Percentiles rank a stretch among this genome's conserved stretches.
Evolutionary conservation across 2,113 vertebrate genomes (phyloP).

Genomic region (Eptatretus burgeri): DNA sequence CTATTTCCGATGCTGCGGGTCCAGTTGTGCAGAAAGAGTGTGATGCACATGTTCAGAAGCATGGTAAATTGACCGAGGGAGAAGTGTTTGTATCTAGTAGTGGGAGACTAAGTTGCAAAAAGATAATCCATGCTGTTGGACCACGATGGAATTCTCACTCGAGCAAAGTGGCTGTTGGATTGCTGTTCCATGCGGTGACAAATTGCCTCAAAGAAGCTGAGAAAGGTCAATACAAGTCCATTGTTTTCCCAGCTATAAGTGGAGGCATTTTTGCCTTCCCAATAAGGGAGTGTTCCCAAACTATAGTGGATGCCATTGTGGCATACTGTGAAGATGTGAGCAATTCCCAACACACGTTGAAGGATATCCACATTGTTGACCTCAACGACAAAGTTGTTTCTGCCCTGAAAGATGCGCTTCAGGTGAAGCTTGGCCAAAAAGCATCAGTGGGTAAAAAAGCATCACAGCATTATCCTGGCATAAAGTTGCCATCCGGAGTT

Average conservation of each 20-base stretch:
- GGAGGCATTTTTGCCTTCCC: constrained; percentile 27
- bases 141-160: constrained; percentile 16
- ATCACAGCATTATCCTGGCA: not conserved
- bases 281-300: constrained; percentile 14
- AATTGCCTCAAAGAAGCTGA: constrained; percentile 23
- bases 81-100: constrained; percentile 15
- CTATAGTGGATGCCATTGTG: constrained; percentile 24
- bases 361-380: constrained; percentile 31
- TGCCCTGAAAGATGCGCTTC: constrained; percentile 18
- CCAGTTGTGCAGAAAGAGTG: constrained; percentile 16
- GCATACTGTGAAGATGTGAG: constrained; percentile 16
- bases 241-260: constrained; percentile 41
- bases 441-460: fast-evolving
- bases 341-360: constrained; percentile 14
- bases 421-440: constrained; percentile 14
- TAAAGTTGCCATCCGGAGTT: not conserved
- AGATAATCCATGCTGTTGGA: constrained; percentile 30
- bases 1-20: constrained; percentile 27
- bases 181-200: constrained; percentile 20
- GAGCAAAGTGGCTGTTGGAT: not conserved
- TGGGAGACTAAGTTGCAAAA: constrained; percentile 22
- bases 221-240: constrained; percentile 13
- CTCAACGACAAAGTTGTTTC: constrained; percentile 12
- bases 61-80: constrained; percentile 14
- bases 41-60: constrained; percentile 13